Conservation (phyloP, 1,140 invertebrate species). For the Polypedilum vanderplanki region DNA sequence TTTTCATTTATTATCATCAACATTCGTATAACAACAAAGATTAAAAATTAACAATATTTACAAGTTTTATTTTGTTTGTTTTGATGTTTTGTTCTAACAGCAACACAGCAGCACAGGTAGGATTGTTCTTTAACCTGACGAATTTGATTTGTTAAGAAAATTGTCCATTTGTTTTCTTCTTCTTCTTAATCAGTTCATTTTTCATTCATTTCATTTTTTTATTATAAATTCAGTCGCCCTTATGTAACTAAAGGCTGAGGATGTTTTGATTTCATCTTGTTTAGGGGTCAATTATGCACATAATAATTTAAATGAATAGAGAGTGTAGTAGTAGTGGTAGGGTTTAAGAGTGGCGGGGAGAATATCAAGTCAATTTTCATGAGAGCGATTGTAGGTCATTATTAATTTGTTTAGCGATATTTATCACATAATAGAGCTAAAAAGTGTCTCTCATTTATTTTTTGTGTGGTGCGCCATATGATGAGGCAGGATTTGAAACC, state of each 20-base stretch:
- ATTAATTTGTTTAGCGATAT: neutral
- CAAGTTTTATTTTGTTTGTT: neutral
- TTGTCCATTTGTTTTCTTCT: neutral
- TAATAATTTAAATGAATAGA: conserved; percentile 20
- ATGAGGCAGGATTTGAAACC: neutral
- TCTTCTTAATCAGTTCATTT: neutral
- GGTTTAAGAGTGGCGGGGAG: neutral
- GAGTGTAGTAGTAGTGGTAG: neutral
- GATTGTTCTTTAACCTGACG: neutral
- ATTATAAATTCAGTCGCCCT: neutral
- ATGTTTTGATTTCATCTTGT: neutral
- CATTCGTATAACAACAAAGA: no score
- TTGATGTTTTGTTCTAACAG: neutral
- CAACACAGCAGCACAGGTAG: conserved; percentile 3
- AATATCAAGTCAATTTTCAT: neutral
- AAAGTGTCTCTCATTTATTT: neutral
- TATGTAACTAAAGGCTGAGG: neutral
- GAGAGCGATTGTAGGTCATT: neutral
- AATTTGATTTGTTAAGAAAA: neutral
- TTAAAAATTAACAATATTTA: neutral
- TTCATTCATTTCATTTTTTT: neutral
- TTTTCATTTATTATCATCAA: no score
- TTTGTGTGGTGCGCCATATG: neutral
- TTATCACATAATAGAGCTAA: neutral
- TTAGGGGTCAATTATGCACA: neutral